Evolutionary conservation across 2,113 vertebrate species (phyloP), one percentile per base, ranked within the genome.

Genomic region (Ornithorhynchus anatinus): DNA sequence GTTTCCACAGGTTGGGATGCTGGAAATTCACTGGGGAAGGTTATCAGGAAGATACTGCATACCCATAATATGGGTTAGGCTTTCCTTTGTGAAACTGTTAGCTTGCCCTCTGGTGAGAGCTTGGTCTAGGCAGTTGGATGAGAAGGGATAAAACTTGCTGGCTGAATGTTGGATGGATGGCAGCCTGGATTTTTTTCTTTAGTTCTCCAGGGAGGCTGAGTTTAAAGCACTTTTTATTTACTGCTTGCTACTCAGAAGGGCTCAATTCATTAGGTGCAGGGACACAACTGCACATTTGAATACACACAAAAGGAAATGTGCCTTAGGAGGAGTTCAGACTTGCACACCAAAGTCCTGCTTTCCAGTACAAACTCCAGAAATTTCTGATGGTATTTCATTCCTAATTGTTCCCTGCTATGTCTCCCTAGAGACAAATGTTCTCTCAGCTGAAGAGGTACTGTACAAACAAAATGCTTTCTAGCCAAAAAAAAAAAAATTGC

Each of bases 381-480:
- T 20, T 31, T 29, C 43, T 33, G 33, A 50, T 43, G 52, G 20
- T 64, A 38, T 70, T 57, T 62, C 37, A 48, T 69, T 82, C 69
- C 27, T 72, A 43, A 44, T 38, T 67, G 37, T 36, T 66, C 56
- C 57, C 45, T 59, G 31, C 11, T 47, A 36, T 44, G 8, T 43
- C 22, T 67, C 67, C 80, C 66, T 58, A 5, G 70, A 63, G 62
- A 29, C 44, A 33, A 45, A 59, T 53, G 44, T 67, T 60, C 57
- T n/a, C 52, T 59, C 31, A 40, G 43, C 47, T 39, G 25, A 72
- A 37, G 8, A 47, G 39, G 16, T 39, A 32, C 31, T 39, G 27
- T 50, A 29, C 38, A 44, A 47, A 72, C 38, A 13, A 11, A 32
- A 23, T 45, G n/a, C 6, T 33, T 44, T 53, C 60, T 51, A 59